Evolutionary conservation across 2,797 vertebrate genomes (phyloP), one percentile per base, ranked within the genome.

Genomic region (Typhlichthys eigenmanni): DNA sequence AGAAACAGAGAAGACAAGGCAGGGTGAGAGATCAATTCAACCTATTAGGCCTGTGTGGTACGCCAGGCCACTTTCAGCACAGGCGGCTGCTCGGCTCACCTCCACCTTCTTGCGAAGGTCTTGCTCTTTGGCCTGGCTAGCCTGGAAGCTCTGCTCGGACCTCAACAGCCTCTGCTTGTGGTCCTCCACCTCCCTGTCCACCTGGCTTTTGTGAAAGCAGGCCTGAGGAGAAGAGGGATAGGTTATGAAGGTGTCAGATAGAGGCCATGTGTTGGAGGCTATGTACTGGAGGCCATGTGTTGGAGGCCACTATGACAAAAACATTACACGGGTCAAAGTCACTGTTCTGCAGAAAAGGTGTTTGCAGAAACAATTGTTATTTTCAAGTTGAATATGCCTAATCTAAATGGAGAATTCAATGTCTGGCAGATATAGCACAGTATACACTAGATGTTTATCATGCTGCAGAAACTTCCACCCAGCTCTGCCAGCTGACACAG

Each of bases 81-180:
- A 19, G 12, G 24, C 8, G 2, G 0, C 6, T 7, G 32, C 1
- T 5, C 46, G 60, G 61, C 89, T 58, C 72, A 96, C 96, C 91
- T 96, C 94, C 53, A 85, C 83, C 64, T 71, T 93, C 75, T 91
- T 94, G 77, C 81, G 88, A 24, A 95, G 67, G 47, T 95, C 94
- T 5, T 70, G 80, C 73, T 96, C 95, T 71, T 92, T 92, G 55
- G 54, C 70, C 80, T 88, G 89, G 62, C 86, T 90, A 17, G 83
- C 86, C 82, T 92, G 86, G 1, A 94, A 68, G 24, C 82, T 83
- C 79, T 95, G 93, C 59, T 96, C 94, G 12, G 88, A 88, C 71
- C 88, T 85, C 78, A 83, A 78, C 48, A 94, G 71, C 76, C 92
- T 95, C 64, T 95, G 94, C 67, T 92, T 92, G 14, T 93, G 86